Evolutionary conservation across 2,797 vertebrate genomes (phyloP).

Genomic region (Sylvia borin): DNA sequence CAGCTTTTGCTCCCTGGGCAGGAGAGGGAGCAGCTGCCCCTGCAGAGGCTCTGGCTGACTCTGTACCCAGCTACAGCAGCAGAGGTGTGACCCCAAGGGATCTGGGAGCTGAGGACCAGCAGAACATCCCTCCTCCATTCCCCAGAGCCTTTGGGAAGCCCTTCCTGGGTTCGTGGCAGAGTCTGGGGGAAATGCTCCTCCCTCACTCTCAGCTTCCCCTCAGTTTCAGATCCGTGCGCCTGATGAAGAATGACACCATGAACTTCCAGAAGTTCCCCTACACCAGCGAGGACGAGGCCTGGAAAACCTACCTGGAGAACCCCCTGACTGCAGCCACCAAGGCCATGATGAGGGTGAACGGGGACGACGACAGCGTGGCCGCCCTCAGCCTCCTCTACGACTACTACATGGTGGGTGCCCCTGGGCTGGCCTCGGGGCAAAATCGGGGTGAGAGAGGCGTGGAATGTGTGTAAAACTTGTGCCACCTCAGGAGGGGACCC

Average conservation of each 20-base stretch:
- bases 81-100: not conserved
- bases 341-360: constrained; percentile 86
- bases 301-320: constrained; percentile 87
- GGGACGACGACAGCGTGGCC: constrained; percentile 86
- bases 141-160: not conserved
- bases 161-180: not conserved
- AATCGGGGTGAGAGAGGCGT: accelerated
- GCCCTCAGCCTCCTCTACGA: constrained; percentile 91
- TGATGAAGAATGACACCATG: constrained; percentile 92
- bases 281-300: constrained; percentile 87
- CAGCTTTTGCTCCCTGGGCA: not conserved
- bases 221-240: constrained; percentile 88
- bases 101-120: not conserved
- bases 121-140: not conserved
- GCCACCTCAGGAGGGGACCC: not conserved
- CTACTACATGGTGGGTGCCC: constrained; percentile 86
- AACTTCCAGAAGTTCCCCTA: constrained; percentile 87
- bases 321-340: constrained; percentile 80
- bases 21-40: not conserved
- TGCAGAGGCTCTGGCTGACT: not conserved
- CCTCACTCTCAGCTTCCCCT: not conserved
- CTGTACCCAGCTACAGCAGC: not conserved
- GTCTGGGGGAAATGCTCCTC: not conserved
- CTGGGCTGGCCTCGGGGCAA: not conserved
- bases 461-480: accelerated